Conservation (phyloP, 2,113 vertebrate genomes). For the Notarius quadriscutis region DNA sequence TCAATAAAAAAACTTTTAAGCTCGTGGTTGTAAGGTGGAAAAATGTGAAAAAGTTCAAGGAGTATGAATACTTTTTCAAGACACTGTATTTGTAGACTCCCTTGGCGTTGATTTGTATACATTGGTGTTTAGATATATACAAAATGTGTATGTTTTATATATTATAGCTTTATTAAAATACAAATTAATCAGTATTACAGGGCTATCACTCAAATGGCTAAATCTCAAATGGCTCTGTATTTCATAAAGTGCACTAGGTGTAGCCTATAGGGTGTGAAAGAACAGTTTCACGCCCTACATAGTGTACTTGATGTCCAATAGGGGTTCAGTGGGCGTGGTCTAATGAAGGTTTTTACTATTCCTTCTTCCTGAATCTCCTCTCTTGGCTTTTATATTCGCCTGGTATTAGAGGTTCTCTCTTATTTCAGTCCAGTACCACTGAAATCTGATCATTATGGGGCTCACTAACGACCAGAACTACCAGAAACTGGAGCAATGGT, state of each 20-base stretch:
- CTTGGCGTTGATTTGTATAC: not conserved
- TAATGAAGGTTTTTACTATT: not conserved
- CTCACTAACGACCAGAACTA: conserved; percentile 81
- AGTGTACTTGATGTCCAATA: not conserved
- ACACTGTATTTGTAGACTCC: not conserved
- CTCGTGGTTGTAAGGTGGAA: too few relatives aligned
- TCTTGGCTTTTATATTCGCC: not conserved
- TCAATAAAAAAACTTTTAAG: too few relatives aligned
- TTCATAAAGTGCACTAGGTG: not conserved
- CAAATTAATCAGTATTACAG: not conserved
- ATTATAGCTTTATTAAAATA: not conserved
- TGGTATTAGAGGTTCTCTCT: not conserved
- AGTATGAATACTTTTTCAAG: too few relatives aligned
- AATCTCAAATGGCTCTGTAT: not conserved
- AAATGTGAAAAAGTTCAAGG: too few relatives aligned
- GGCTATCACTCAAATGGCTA: not conserved
- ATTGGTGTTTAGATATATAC: not conserved
- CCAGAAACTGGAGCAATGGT: conserved; percentile 83
- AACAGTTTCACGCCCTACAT: not conserved
- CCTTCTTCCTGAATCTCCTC: not conserved
- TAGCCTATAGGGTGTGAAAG: too few relatives aligned
- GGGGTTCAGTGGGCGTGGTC: conserved; percentile 7
- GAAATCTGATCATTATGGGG: conserved; percentile 69
- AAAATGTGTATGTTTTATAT: not conserved
- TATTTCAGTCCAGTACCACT: conserved; percentile 26